These are phyloP conservation scores for Diaphora mendica DNA, from an alignment of 2,888 invertebrate genomes.

Conservation along the genomic window DNA sequence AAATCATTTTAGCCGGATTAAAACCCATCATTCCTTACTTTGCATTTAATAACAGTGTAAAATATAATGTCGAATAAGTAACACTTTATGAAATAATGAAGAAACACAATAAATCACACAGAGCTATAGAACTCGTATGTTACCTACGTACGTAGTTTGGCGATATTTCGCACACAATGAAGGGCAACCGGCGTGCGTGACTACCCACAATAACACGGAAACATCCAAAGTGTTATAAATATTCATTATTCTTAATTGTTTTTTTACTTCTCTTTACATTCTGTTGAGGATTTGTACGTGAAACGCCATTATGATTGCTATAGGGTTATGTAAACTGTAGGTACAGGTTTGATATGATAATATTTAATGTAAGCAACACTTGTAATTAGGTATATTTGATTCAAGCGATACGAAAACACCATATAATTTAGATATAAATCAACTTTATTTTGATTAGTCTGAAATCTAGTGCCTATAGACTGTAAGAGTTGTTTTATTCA, in stretches of 20 bases:
- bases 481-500: no score
- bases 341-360: background rate
- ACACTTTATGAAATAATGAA: conserved; percentile 17
- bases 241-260: conserved; percentile 52
- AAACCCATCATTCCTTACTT: background rate
- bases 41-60: background rate
- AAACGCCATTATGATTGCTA: conserved; percentile 20
- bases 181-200: conserved; percentile 39
- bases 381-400: background rate
- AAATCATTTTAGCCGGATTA: background rate
- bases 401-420: background rate
- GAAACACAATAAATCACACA: conserved; percentile 13
- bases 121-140: conserved; percentile 11
- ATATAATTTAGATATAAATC: no score
- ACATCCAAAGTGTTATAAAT: conserved; percentile 52
- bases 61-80: background rate
- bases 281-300: conserved; percentile 19
- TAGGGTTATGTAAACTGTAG: background rate
- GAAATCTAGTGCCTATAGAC: no score
- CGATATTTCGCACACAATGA: conserved; percentile 35
- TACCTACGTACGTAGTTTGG: conserved; percentile 40
- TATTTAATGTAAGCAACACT: background rate
- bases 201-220: conserved; percentile 50
- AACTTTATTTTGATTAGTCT: no score
- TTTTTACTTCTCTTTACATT: conserved; percentile 37